Evolutionary conservation across 2,797 vertebrate genomes (phyloP).

Genomic region (Vultur gryphus): DNA sequence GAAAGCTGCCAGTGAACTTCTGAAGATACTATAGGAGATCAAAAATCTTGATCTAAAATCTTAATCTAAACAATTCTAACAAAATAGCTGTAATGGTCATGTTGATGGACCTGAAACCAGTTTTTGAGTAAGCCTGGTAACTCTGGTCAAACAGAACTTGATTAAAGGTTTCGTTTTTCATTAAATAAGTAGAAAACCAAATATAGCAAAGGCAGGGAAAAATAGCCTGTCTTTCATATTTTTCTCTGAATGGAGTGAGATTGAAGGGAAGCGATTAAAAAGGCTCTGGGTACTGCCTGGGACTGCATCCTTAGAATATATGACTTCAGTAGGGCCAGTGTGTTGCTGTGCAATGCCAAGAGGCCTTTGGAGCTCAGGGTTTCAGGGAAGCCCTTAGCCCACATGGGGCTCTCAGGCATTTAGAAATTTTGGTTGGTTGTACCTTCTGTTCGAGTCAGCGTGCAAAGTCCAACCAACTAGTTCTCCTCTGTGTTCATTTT

Average conservation of each 20-base stretch:
- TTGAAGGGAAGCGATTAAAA: neutral
- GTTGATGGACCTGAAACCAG: neutral
- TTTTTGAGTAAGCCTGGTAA: neutral
- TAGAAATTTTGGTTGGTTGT: neutral
- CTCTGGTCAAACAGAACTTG: neutral
- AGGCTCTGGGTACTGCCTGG: neutral
- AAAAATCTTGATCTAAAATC: neutral
- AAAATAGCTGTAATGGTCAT: neutral
- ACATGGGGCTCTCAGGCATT: fast-evolving
- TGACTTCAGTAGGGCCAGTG: fast-evolving
- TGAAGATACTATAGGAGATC: neutral
- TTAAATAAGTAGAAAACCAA: neutral
- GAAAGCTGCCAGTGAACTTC: neutral
- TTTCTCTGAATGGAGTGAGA: neutral
- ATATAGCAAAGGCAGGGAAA: neutral
- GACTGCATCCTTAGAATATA: fast-evolving
- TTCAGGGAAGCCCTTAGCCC: neutral
- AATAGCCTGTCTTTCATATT: neutral
- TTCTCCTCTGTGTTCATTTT: neutral
- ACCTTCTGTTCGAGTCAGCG: neutral
- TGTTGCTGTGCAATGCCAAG: neutral
- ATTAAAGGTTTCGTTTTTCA: neutral
- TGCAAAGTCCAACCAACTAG: neutral
- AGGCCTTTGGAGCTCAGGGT: neutral
- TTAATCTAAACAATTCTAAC: neutral